Conservation (phyloP, 2,113 vertebrate genomes). For the Dicentrarchus labrax region DNA sequence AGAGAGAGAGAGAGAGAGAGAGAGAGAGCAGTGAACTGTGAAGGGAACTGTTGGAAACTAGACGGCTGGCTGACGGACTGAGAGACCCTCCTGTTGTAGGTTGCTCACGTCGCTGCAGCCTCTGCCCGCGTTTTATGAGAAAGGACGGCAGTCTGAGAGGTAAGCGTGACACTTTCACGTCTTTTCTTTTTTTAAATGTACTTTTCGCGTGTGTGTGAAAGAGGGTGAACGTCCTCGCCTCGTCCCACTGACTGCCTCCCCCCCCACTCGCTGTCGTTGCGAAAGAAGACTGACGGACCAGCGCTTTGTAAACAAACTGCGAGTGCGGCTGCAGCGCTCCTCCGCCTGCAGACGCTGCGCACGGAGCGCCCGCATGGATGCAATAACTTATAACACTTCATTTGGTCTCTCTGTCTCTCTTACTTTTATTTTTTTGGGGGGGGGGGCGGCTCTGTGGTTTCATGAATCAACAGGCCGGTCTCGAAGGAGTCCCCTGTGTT, state of each 20-base stretch:
- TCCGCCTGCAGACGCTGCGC: neutral
- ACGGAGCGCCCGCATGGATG: too few relatives aligned
- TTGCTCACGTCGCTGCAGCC: constrained; percentile 61
- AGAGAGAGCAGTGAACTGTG: constrained; percentile 66
- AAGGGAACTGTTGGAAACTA: constrained; percentile 73
- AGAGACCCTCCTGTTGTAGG: constrained; percentile 62
- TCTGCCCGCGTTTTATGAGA: constrained; percentile 72
- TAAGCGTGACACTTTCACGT: constrained; percentile 46
- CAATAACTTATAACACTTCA: too few relatives aligned
- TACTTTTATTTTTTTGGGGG: too few relatives aligned
- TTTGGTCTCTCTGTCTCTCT: too few relatives aligned
- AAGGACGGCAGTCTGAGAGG: constrained; percentile 72
- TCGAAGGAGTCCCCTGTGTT: neutral
- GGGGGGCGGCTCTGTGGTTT: too few relatives aligned
- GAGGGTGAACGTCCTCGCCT: constrained; percentile 30
- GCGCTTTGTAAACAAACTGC: constrained; percentile 81
- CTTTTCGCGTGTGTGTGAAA: too few relatives aligned
- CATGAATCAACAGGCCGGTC: constrained; percentile 74
- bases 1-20: constrained; percentile 9
- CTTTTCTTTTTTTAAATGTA: neutral
- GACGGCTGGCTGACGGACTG: constrained; percentile 30
- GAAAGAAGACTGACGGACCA: constrained; percentile 69
- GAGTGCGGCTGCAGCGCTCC: constrained; percentile 22
- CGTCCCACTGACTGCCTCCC: constrained; percentile 23
- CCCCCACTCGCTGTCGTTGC: constrained; percentile 26